Evolutionary conservation across 2,797 vertebrate species (phyloP), one percentile per base, ranked within the genome.

Genomic region (Propithecus deckenii): DNA sequence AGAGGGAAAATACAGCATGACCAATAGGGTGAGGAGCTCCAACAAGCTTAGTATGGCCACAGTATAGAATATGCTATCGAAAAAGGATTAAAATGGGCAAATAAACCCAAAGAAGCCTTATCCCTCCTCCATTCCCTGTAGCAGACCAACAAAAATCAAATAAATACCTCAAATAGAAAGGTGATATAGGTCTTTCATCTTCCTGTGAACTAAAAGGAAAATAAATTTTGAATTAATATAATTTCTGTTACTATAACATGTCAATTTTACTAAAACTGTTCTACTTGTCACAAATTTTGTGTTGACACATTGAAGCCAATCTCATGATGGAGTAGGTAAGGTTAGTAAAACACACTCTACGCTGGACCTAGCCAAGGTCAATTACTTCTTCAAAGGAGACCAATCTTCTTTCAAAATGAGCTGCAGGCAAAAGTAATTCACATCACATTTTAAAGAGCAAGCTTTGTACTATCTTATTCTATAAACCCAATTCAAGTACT

Each of bases 101-200:
- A 89, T 32, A 84, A 84, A 78, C n/a, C 30, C 55, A 81, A 88
- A 59, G 52, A 57, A 80, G n/a, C 1, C 25, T 83, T 76, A 91
- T 35, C 28, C 69, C 7, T 80, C 69, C 22, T 55, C 46, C 86
- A 92, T 28, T 57, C 57, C n/a, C n/a, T 55, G 48, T 83, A 92
- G 97, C 15, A 94, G 84, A 97, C 0, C 57, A 94, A 97, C 59
- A 63, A 98, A 94, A 98, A 93, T 78, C 35, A 95, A 97, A 80
- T 96, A 99, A 98, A 97, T 99, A 99, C 99, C 99, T 99, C 98
- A 99, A 98, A 93, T 99, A 99, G 98, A 99, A 99, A 76, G 99
- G 99, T 98, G 99, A 99, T 98, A 99, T 99, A 38, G 99, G 99
- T 94, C 99, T 98, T 91, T 99, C 99, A 88, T 99, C 99, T 95